Conservation (phyloP, 37 sponge, comb jelly and placozoan species). For the Crambe crambe region DNA sequence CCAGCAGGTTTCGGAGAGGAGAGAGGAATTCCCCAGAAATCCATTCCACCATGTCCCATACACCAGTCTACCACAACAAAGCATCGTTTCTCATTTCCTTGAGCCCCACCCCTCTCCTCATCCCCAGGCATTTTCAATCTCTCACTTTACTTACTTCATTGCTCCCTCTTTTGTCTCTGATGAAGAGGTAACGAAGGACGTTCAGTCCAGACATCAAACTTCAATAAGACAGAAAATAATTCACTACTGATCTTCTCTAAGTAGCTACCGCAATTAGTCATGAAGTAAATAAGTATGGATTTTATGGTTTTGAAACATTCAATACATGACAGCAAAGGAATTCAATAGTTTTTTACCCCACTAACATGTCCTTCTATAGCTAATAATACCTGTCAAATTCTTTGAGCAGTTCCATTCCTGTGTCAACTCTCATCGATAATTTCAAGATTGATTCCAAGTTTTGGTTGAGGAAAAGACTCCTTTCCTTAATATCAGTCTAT, state of each 20-base stretch:
- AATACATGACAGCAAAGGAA: too few relatives aligned
- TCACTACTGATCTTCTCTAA: too few relatives aligned
- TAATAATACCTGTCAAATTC: slow-evolving; percentile 57
- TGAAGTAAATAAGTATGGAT: too few relatives aligned
- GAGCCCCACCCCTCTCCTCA: neutral
- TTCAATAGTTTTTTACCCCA: neutral
- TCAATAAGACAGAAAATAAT: neutral
- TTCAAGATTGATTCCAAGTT: slow-evolving; percentile 29
- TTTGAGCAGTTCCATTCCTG: slow-evolving; percentile 40
- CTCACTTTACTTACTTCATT: slow-evolving; percentile 36
- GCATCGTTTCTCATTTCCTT: neutral
- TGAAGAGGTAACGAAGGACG: slow-evolving; percentile 61
- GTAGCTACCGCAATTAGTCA: too few relatives aligned
- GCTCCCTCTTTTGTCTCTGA: slow-evolving; percentile 42
- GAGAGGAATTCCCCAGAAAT: slow-evolving; percentile 14
- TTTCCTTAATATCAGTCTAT: neutral
- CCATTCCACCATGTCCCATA: slow-evolving; percentile 26
- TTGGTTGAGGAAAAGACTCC: slow-evolving; percentile 45
- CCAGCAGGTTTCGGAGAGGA: slow-evolving; percentile 25
- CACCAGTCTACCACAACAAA: slow-evolving; percentile 36
- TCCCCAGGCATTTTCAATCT: neutral
- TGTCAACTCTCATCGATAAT: neutral
- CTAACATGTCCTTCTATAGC: neutral
- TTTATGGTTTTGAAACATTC: too few relatives aligned
- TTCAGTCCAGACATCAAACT: slow-evolving; percentile 74